phyloP scores from a whole-genome alignment of 2,888 invertebrate species.

The Papilio protenor region DNA sequence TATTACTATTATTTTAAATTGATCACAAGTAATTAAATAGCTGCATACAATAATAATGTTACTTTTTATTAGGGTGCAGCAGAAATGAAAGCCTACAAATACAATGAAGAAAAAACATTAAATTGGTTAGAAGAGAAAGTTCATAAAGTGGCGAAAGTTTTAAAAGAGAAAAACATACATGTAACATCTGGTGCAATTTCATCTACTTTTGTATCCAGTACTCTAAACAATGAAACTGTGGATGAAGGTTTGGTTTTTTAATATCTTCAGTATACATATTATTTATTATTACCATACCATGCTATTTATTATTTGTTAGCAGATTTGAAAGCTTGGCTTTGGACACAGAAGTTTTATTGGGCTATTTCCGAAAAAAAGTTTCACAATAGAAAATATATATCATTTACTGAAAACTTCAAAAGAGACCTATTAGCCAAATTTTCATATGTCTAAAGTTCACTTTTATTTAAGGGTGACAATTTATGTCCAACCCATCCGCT shows the following conservation, averaged over 20 bases:
- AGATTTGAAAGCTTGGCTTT: not conserved
- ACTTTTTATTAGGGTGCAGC: conserved; percentile 82
- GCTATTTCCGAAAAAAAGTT: not conserved
- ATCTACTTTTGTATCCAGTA: conserved; percentile 89
- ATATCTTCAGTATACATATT: not conserved
- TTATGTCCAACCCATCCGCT: not conserved
- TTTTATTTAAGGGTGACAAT: not conserved
- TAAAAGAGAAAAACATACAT: conserved; percentile 88
- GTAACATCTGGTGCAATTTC: conserved; percentile 90
- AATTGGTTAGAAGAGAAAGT: conserved; percentile 90
- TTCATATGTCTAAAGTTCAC: not conserved
- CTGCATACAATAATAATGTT: not conserved
- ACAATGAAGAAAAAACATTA: conserved; percentile 90
- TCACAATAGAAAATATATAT: not conserved
- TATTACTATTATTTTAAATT: not conserved
- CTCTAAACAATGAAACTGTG: conserved; percentile 81
- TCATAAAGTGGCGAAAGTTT: conserved; percentile 85
- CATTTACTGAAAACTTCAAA: not conserved
- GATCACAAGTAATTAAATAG: not conserved
- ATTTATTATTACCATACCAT: not conserved
- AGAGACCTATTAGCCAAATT: not conserved
- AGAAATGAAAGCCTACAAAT: conserved; percentile 91
- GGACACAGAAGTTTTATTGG: not conserved
- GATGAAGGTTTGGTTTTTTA: conserved; percentile 76
- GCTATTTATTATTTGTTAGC: too few relatives aligned